Conservation (phyloP, 2,113 vertebrate genomes). For the Dromiciops gliroides region DNA sequence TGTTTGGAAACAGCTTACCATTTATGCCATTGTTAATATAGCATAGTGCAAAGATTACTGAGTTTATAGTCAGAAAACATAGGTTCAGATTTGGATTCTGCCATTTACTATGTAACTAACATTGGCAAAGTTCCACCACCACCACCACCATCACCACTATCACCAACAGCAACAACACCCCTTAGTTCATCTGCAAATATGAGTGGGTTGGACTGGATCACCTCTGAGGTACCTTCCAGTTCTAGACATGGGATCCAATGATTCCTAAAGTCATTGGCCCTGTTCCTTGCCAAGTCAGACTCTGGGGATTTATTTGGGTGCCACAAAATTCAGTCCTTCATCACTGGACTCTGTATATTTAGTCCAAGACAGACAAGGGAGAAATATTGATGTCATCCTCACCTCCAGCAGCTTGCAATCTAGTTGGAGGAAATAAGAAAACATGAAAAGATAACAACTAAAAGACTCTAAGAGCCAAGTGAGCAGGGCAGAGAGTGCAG, state of each 20-base stretch:
- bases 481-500: not conserved
- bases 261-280: not conserved
- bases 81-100: not conserved
- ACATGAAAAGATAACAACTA: not conserved
- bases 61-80: not conserved
- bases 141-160: no score
- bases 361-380: not conserved
- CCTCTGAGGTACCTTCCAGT: not conserved
- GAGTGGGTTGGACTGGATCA: not conserved
- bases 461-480: not conserved
- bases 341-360: not conserved
- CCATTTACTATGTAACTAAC: not conserved
- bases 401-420: not conserved
- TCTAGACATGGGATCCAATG: not conserved
- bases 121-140: not conserved
- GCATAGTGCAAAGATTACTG: not conserved
- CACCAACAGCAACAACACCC: no score
- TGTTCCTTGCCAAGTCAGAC: not conserved
- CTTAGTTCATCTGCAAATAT: not conserved
- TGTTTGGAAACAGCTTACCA: not conserved
- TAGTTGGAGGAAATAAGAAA: not conserved
- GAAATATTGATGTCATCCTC: not conserved
- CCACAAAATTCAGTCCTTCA: not conserved
- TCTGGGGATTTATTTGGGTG: not conserved
- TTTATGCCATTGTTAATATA: not conserved